Percentiles rank a stretch among this genome's conserved stretches.
Evolutionary conservation across 2,113 vertebrate genomes (phyloP).

Genomic region (Sapajus apella): DNA sequence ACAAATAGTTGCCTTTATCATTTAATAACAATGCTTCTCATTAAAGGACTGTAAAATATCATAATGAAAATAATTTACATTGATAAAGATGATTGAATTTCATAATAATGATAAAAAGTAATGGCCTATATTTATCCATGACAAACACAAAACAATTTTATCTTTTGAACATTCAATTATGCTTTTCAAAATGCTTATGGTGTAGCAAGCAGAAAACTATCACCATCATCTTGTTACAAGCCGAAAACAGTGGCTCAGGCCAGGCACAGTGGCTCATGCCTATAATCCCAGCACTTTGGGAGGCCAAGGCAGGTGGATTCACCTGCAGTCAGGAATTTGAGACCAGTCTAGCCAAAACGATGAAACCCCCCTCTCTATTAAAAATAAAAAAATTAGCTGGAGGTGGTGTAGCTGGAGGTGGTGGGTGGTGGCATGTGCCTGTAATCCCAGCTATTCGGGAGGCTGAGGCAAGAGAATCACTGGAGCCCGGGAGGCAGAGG

Average conservation of each 20-base stretch:
- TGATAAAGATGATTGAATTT: conserved; percentile 44
- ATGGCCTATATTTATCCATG: conserved; percentile 23
- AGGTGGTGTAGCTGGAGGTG: no score
- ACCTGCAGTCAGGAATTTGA: no score
- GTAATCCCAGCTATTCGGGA: no score
- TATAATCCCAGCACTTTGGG: no score
- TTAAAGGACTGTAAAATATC: conserved; percentile 55
- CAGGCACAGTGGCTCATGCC: no score
- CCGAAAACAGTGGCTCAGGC: neutral
- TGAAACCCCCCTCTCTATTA: no score
- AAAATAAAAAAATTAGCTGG: no score
- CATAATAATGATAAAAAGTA: conserved; percentile 46
- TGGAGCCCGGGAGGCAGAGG: no score
- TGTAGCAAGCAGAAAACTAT: neutral
- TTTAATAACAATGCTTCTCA: conserved; percentile 49
- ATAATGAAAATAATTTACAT: conserved; percentile 39
- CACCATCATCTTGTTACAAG: neutral
- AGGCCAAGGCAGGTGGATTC: no score
- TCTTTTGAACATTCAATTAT: conserved; percentile 36
- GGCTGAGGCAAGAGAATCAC: no score
- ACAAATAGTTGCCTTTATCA: conserved; percentile 39
- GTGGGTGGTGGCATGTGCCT: no score
- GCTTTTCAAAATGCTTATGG: neutral
- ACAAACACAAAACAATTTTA: conserved; percentile 30
- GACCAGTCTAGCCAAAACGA: no score